Conservation (phyloP, 2,888 invertebrate species). For the Chrysolina oricalcia region DNA sequence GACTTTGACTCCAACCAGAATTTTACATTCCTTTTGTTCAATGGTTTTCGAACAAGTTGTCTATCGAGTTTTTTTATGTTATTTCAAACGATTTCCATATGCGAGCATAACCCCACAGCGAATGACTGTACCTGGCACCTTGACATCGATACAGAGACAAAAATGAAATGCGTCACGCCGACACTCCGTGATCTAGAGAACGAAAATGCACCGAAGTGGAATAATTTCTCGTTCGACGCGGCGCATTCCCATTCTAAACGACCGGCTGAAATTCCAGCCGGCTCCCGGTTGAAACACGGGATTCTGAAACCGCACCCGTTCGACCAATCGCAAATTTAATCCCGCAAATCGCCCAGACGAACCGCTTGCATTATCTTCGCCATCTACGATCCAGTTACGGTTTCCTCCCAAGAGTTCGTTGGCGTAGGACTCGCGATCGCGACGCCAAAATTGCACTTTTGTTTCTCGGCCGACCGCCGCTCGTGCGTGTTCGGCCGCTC, state of each 20-base stretch:
- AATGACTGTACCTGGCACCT: slow-evolving; percentile 1
- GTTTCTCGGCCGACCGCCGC: slow-evolving; percentile 26
- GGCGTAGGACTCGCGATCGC: slow-evolving; percentile 8
- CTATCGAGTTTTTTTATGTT: background rate
- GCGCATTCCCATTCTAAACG: slow-evolving; percentile 2
- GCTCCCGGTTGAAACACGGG: background rate
- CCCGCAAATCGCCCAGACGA: background rate
- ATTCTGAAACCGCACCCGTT: slow-evolving; percentile 5
- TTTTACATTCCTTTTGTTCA: too few species aligned
- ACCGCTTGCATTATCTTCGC: background rate
- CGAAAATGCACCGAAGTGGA: slow-evolving; percentile 10
- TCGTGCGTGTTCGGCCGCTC: slow-evolving; percentile 36
- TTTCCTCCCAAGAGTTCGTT: slow-evolving; percentile 9
- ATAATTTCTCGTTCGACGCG: background rate
- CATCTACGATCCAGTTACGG: background rate
- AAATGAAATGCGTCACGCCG: slow-evolving; percentile 4
- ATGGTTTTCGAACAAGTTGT: too few species aligned
- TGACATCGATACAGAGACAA: slow-evolving; percentile 15
- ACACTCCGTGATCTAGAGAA: background rate
- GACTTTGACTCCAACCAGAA: too few species aligned
- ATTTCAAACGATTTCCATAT: background rate
- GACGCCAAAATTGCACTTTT: slow-evolving; percentile 51
- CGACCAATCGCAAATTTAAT: background rate
- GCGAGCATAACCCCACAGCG: background rate
- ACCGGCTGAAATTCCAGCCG: slow-evolving; percentile 16